phyloP scores from a whole-genome alignment of 2,797 vertebrate genomes.

The Rhadinocentrus ornatus region DNA sequence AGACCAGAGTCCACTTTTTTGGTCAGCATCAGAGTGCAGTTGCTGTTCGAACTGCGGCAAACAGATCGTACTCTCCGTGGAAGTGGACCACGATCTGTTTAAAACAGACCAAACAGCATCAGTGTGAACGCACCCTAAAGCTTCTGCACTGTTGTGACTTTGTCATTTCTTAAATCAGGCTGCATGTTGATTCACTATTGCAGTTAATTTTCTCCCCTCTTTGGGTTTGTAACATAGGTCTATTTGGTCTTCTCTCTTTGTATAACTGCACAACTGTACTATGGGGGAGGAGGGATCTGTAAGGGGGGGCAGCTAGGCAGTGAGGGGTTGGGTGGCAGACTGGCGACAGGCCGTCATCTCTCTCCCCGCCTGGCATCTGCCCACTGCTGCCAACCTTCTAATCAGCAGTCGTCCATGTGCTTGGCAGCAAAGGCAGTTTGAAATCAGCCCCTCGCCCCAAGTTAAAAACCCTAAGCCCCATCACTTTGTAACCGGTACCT shows the following conservation, averaged over 20 bases:
- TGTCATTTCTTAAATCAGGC: conserved; percentile 40
- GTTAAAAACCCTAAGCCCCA: conserved; percentile 85
- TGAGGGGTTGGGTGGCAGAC: conserved; percentile 72
- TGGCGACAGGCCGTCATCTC: conserved; percentile 79
- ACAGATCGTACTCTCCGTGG: too few species aligned
- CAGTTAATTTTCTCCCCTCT: conserved; percentile 28
- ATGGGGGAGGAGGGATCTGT: conserved; percentile 61
- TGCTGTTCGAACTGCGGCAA: too few species aligned
- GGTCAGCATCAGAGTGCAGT: too few species aligned
- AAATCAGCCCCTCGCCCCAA: conserved; percentile 83
- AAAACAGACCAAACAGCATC: too few species aligned
- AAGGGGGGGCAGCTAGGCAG: conserved; percentile 34
- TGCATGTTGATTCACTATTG: conserved; percentile 44
- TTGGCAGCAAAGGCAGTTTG: conserved; percentile 85
- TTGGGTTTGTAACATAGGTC: conserved; percentile 53
- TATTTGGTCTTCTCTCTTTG: conserved; percentile 68
- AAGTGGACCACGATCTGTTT: too few species aligned
- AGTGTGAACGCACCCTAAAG: conserved; percentile 84
- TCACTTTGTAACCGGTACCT: conserved; percentile 86
- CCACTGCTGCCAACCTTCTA: conserved; percentile 84
- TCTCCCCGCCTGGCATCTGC: conserved; percentile 80
- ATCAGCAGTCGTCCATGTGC: conserved; percentile 87
- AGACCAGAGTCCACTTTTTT: too few species aligned
- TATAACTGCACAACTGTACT: conserved; percentile 15
- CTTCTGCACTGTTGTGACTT: conserved; percentile 81